Conservation (phyloP, 2,113 vertebrate genomes). For the Bubo scandiacus region DNA sequence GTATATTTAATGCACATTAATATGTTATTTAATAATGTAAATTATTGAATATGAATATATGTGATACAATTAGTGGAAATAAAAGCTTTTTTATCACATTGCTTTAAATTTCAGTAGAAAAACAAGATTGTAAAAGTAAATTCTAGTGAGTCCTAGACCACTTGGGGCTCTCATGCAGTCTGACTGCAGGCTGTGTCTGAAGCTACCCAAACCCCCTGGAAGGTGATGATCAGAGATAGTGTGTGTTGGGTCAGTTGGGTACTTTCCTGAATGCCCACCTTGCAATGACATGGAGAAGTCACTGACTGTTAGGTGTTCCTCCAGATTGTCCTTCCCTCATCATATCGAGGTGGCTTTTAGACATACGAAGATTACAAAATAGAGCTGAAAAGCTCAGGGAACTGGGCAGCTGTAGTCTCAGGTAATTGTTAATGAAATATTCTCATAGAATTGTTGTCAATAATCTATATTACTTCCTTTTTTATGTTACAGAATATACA, state of each 20-base stretch:
- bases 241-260: not conserved
- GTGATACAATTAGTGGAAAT: not conserved
- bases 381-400: not conserved
- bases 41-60: not conserved
- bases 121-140: not conserved
- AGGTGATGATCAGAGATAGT: accelerated
- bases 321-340: not conserved
- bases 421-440: not conserved
- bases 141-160: not conserved
- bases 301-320: not conserved
- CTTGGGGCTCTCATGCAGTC: not conserved
- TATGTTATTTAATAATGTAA: not conserved
- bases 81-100: not conserved
- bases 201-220: not conserved
- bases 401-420: not conserved
- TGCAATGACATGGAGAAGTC: not conserved
- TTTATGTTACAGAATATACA: not conserved
- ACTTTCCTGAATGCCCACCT: not conserved
- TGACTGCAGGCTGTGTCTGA: not conserved
- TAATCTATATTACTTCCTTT: not conserved
- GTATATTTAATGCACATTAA: not conserved
- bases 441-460: not conserved
- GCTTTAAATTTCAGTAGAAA: not conserved
- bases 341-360: not conserved
- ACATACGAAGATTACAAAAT: accelerated